Evolutionary conservation across 2,888 invertebrate genomes (phyloP), one percentile per base, ranked within the genome.

Genomic region (Formica aserva): DNA sequence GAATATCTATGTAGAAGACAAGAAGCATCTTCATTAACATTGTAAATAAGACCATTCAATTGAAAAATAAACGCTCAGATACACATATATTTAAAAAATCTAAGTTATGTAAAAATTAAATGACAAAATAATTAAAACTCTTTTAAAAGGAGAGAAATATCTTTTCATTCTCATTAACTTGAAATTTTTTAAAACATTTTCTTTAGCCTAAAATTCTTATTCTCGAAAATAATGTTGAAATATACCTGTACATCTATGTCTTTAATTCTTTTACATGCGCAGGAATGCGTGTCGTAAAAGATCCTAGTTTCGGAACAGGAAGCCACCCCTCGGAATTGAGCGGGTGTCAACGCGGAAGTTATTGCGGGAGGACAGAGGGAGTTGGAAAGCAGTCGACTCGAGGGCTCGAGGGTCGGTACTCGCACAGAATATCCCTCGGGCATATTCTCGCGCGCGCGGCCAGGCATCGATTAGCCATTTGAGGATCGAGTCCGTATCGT

Each of bases 391-490:
- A 81, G 60, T n/a, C 63, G 62, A 78, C 60, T 82, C 26, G 22
- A 22, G 22, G 22, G 22, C 22, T 22, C 26, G 81, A 85, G 89
- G 90, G 83, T 83, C 48, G 84, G 87, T 83, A 80, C 55, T 82
- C 71, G 84, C 81, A 89, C 74, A 82, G 77, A 88, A 88, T 82
- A 82, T 76, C 89, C 85, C 66, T 75, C 77, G 85, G 60, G 74
- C 84, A 81, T 87, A 87, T 88, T 87, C 78, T 29, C 35, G 48
- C 32, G 66, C 35, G 88, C 78, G 75, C 84, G 87, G 87, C 88
- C 90, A 85, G 86, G 74, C 88, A 90, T 90, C 91, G 90, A 90
- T 89, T 91, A 88, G 86, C 88, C 83, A 87, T 91, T 87, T 83
- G 85, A 85, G 91, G 66, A 90, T 91, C 87, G 85, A 85, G 72